Evolutionary conservation across 2,888 invertebrate species (phyloP), one percentile per base, ranked within the genome.

Genomic region (Polyommatus icarus): DNA sequence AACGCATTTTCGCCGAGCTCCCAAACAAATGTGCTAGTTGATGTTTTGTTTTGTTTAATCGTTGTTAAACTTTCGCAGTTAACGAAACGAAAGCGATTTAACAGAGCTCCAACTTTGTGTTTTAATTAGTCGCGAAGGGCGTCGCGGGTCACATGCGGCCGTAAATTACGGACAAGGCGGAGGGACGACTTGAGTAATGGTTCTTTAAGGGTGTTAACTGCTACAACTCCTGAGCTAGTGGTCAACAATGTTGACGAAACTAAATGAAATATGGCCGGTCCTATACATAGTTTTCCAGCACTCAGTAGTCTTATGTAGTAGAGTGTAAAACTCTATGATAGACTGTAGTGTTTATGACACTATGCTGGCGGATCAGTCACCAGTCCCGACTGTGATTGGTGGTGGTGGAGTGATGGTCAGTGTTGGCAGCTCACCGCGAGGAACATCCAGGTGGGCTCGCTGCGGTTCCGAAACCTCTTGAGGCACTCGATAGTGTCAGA

Each of bases 361-460:
- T 10, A 50, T 15, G 15, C 15, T 50, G 15, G 50, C 4, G 0
- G 15, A 50, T 3, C 15, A 15, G 12, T 50, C 50, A 50, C 50
- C 4, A 50, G 50, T 50, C 15, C 12, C 3, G 12, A 50, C n/a
- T 57, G n/a, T 6, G 0, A n/a, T 7, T 57, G 57, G 57, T 50
- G 57, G 57, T 61, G 61, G 24, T 24, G 24, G 24, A 57, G 20
- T n/a, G 24, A 24, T 20, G 61, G 59, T 1, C 24, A 6, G 15
- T 29, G 67, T 15, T 67, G 6, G 40, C 50, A 67, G 85, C 94
- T 95, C 95, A 98, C 98, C 80, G 96, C 96, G 80, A 97, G 96
- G 84, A 98, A 98, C 91, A 99, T 95, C 97, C 98, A 99, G 0
- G 97, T 97, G 0, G 98, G 98, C 86, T 98, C 97, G 88, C 98